Evolutionary conservation across 2,888 invertebrate genomes (phyloP).

Genomic region (Pocota personata): DNA sequence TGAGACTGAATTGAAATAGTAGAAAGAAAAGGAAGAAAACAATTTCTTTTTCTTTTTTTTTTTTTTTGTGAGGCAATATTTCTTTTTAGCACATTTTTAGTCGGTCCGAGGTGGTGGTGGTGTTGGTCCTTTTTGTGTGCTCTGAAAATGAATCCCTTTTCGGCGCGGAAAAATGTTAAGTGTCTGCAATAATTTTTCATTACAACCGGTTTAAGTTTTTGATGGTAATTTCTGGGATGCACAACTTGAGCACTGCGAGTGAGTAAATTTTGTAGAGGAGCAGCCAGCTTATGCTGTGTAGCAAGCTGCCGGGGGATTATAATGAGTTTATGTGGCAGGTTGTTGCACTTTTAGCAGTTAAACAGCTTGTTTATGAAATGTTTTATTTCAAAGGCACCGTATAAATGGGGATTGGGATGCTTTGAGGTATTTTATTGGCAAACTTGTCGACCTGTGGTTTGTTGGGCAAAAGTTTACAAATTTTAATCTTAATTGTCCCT

Average conservation of each 20-base stretch:
- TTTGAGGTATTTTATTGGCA: conserved; percentile 12
- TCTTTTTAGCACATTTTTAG: conserved; percentile 59
- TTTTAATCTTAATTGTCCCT: neutral
- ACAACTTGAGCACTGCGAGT: conserved; percentile 15
- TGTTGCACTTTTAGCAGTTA: conserved; percentile 61
- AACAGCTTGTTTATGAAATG: conserved; percentile 48
- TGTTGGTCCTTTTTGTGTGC: no score
- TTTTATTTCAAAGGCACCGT: conserved; percentile 2
- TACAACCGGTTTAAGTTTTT: conserved; percentile 64
- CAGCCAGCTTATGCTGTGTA: conserved; percentile 34
- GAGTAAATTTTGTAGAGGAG: neutral
- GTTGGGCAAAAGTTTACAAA: neutral
- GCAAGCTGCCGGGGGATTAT: conserved; percentile 14
- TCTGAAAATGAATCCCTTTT: conserved; percentile 54
- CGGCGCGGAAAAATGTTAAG: conserved; percentile 69
- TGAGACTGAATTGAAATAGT: conserved; percentile 31
- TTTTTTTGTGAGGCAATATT: conserved; percentile 42
- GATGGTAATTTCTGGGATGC: conserved; percentile 57
- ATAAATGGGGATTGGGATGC: neutral
- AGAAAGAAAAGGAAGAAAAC: conserved; percentile 1
- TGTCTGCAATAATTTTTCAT: conserved; percentile 73
- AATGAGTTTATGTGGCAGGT: conserved; percentile 61
- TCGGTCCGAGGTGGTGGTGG: no score
- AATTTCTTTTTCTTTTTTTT: neutral
- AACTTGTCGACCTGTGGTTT: conserved; percentile 26